Conservation (phyloP, 2,888 invertebrate species). For the Clistopyga incitator region DNA sequence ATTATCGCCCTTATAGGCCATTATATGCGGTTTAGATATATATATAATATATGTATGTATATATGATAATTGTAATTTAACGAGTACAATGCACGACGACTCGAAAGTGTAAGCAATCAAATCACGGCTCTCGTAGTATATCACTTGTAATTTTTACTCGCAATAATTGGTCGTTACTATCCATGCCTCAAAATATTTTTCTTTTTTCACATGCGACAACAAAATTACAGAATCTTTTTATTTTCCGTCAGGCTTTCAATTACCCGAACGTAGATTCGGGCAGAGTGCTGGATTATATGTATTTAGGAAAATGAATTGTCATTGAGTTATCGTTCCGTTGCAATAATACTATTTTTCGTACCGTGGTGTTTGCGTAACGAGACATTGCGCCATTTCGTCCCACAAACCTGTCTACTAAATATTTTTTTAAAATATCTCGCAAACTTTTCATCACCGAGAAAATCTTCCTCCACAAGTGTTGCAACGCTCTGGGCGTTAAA, state of each 20-base stretch:
- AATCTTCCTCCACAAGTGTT: conserved; percentile 33
- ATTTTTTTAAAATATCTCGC: conserved; percentile 17
- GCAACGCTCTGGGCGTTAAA: conserved; percentile 49
- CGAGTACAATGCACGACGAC: conserved; percentile 67
- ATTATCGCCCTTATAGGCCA: conserved; percentile 18
- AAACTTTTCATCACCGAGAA: conserved; percentile 4
- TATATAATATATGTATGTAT: neutral
- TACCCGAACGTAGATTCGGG: conserved; percentile 33
- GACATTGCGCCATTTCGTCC: neutral
- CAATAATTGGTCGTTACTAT: neutral
- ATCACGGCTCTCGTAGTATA: conserved; percentile 41
- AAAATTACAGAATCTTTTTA: neutral
- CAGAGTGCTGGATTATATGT: conserved; percentile 47
- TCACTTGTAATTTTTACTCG: conserved; percentile 1
- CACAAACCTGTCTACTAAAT: neutral
- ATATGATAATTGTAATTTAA: conserved; percentile 48
- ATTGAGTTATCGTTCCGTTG: conserved; percentile 2
- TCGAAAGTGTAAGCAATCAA: conserved; percentile 5
- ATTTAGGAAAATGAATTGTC: neutral
- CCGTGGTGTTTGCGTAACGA: neutral
- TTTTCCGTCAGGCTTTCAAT: conserved; percentile 15
- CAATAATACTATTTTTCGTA: conserved; percentile 19
- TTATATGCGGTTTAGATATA: neutral
- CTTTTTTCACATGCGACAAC: neutral
- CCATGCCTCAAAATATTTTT: neutral